Base-by-base conservation (phyloP, 2,888 invertebrate genomes). In the Nebria brevicollis region DNA sequence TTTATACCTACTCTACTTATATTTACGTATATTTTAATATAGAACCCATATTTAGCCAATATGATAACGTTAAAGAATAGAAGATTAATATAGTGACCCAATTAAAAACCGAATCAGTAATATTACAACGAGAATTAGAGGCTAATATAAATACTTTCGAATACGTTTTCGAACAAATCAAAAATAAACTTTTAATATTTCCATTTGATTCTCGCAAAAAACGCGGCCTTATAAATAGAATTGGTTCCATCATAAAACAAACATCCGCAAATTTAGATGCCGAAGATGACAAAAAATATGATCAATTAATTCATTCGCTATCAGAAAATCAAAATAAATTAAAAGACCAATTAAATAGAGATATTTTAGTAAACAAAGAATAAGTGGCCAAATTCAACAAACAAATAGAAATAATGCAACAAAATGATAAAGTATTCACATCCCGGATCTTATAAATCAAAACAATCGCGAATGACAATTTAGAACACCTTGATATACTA, bases 201-300 rank as follows among this genome's bases (percentile, higher is more conserved):
- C 72, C 7, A 72, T 1, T 13, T 41, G 26, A n/a, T 72, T 8
- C n/a, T n/a, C n/a, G n/a, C n/a, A n/a, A n/a, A n/a, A n/a, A n/a
- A n/a, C n/a, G n/a, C n/a, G n/a, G n/a, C n/a, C n/a, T n/a, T n/a
- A n/a, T n/a, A n/a, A n/a, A n/a, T n/a, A n/a, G n/a, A n/a, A n/a
- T n/a, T n/a, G 72, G 72, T 10, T 72, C 26, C 5, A 72, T 72
- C 41, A 26, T 72, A 25, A 72, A 72, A 72, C 72, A 4, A 72
- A 25, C 26, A 72, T 41, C 72, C n/a, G 72, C 4, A 72, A 72
- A 72, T 20, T 25, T 72, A 72, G 72, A 72, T 8, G 72, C 72
- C 41, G n/a, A 72, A n/a, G 72, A 72, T 25, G 72, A 26, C n/a
- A 41, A 72, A 72, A 72, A 72, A 8, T 15, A 72, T 8, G 41